phyloP scores from a whole-genome alignment of 2,888 invertebrate genomes.

The Pimpla rufipes region DNA sequence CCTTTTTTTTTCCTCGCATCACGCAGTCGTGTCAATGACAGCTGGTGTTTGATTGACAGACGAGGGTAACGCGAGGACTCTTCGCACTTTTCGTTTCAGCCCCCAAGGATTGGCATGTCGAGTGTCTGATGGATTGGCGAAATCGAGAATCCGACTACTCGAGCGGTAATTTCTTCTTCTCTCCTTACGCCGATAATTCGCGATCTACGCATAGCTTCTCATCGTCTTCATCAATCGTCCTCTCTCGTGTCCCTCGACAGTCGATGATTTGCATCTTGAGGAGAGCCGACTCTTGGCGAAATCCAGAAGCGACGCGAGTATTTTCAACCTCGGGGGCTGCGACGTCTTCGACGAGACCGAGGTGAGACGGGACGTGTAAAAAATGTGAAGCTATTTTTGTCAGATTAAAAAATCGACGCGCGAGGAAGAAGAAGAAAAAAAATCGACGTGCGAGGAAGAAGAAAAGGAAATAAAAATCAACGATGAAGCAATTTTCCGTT shows the following conservation, averaged over 20 bases:
- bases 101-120: slow-evolving; percentile 51
- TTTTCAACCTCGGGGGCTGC: slow-evolving; percentile 69
- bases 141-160: slow-evolving; percentile 76
- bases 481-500: not conserved
- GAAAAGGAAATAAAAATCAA: not conserved
- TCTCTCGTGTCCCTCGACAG: slow-evolving; percentile 55
- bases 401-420: slow-evolving; percentile 6
- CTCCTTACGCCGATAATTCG: slow-evolving; percentile 5
- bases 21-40: slow-evolving; percentile 25
- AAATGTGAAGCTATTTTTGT: too few relatives aligned
- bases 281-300: slow-evolving; percentile 67
- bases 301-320: slow-evolving; percentile 72
- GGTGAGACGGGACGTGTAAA: slow-evolving; percentile 17
- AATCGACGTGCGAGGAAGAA: too few relatives aligned
- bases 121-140: slow-evolving; percentile 78
- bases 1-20: slow-evolving; percentile 27
- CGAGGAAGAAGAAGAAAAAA: too few relatives aligned
- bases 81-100: slow-evolving; percentile 12
- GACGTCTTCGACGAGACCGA: slow-evolving; percentile 71
- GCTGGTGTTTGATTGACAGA: slow-evolving; percentile 28
- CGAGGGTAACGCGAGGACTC: slow-evolving; percentile 20
- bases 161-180: slow-evolving; percentile 73
- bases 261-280: slow-evolving; percentile 75
- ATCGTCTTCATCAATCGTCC: slow-evolving; percentile 11
- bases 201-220: not conserved